Conservation (phyloP, 2,888 invertebrate species). For the Andrena hattorfiana region DNA sequence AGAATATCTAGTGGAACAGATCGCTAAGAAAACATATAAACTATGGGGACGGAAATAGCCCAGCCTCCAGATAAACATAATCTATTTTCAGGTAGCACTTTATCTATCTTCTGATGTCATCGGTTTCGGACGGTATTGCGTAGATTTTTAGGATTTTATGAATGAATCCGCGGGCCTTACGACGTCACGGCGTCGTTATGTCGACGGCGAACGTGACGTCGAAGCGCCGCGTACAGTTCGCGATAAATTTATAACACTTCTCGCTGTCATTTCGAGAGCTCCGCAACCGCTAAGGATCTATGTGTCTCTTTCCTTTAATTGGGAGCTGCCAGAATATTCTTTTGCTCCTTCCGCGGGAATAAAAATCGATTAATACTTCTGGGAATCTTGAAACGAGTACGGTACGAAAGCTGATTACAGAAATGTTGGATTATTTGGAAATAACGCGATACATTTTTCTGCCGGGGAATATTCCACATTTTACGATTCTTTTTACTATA, state of each 20-base stretch:
- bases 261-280: conserved; percentile 10
- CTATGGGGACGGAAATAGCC: conserved; percentile 40
- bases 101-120: conserved; percentile 56
- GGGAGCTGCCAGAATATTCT: neutral
- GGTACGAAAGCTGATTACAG: no score
- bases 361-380: neutral
- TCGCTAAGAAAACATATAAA: conserved; percentile 49
- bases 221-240: conserved; percentile 36
- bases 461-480: no score
- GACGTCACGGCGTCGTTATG: conserved; percentile 57
- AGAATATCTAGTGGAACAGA: conserved; percentile 39
- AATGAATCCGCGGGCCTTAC: conserved; percentile 59
- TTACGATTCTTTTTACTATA: neutral
- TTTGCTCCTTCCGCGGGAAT: neutral
- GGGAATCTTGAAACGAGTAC: neutral
- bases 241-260: conserved; percentile 46
- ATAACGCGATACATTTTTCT: no score
- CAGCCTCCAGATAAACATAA: conserved; percentile 21
- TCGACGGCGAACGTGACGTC: conserved; percentile 60
- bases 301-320: conserved; percentile 8
- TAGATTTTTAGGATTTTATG: conserved; percentile 61
- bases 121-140: conserved; percentile 32
- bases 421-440: neutral
- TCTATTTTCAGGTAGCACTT: conserved; percentile 53
- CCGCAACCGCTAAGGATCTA: conserved; percentile 4